These are phyloP conservation scores for Drosophila mulleri DNA, from an alignment of 2,888 invertebrate genomes.

Conservation along the genomic window DNA sequence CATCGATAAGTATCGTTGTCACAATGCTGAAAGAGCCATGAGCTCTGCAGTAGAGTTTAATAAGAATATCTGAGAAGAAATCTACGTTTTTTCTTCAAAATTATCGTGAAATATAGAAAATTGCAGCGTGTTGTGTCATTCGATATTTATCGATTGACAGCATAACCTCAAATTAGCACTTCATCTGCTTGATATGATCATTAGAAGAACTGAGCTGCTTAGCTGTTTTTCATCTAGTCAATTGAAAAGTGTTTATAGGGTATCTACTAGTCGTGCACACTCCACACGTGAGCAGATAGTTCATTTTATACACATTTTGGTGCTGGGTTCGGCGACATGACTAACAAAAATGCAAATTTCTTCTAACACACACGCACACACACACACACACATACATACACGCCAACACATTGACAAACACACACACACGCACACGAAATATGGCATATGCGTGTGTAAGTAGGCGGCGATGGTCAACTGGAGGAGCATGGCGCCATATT, in stretches of 20 bases:
- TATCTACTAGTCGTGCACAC: constrained; percentile 5
- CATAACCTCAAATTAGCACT: background rate
- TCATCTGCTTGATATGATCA: too few species aligned
- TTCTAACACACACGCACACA: constrained; percentile 47
- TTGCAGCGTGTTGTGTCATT: background rate
- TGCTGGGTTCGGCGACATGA: constrained; percentile 48
- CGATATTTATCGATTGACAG: constrained; percentile 6
- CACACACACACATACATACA: constrained; percentile 32
- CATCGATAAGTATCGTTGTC: background rate
- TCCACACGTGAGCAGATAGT: constrained; percentile 11
- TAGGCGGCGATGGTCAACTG: constrained; percentile 39
- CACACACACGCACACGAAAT: constrained; percentile 26
- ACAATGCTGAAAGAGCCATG: background rate
- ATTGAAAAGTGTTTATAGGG: background rate
- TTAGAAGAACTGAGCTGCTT: background rate
- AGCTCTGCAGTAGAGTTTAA: fast-evolving
- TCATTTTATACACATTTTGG: constrained; percentile 27
- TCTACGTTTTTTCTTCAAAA: background rate
- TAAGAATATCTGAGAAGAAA: background rate
- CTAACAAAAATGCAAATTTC: constrained; percentile 54
- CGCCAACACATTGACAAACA: constrained; percentile 27
- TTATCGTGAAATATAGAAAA: background rate
- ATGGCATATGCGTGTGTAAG: background rate
- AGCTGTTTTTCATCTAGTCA: too few species aligned
- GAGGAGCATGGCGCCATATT: constrained; percentile 74